Percentiles rank a stretch among this genome's conserved stretches.
These are phyloP conservation scores for Cricetomys ansorgei DNA, from an alignment of 2,113 vertebrate species.

Conservation along the genomic window DNA sequence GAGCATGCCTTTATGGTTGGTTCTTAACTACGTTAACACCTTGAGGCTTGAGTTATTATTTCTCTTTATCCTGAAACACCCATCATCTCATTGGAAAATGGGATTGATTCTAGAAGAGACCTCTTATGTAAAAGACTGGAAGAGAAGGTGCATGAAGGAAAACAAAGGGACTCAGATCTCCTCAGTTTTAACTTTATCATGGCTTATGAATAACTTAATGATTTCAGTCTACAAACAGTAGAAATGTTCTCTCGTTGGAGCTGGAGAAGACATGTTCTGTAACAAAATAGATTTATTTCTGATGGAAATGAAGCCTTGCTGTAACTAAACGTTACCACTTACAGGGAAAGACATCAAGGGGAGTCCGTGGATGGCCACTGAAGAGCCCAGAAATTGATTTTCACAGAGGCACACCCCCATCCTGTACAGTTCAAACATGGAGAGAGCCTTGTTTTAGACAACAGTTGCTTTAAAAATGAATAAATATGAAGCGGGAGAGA, in stretches of 20 bases:
- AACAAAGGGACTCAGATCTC: neutral
- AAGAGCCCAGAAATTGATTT: neutral
- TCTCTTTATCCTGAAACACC: conserved; percentile 27
- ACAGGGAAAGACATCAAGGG: neutral
- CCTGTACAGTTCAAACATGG: neutral
- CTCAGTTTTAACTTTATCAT: neutral
- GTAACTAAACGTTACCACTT: neutral
- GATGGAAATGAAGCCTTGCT: neutral
- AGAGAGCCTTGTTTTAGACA: neutral
- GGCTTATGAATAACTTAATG: neutral
- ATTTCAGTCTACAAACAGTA: conserved; percentile 17
- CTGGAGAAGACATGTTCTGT: neutral
- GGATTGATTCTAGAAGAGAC: neutral
- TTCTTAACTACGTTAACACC: neutral
- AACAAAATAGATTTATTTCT: neutral
- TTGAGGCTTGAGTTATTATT: neutral
- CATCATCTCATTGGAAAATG: neutral
- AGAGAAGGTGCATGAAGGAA: conserved; percentile 34
- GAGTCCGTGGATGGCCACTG: neutral
- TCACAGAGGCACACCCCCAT: neutral
- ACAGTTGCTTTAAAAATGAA: neutral
- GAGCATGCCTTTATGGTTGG: neutral
- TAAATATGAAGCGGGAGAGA: neutral
- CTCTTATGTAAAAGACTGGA: neutral
- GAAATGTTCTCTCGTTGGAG: neutral